These are phyloP conservation scores for Diorhabda elongata DNA, from an alignment of 1,140 invertebrate species.

Conservation along the genomic window DNA sequence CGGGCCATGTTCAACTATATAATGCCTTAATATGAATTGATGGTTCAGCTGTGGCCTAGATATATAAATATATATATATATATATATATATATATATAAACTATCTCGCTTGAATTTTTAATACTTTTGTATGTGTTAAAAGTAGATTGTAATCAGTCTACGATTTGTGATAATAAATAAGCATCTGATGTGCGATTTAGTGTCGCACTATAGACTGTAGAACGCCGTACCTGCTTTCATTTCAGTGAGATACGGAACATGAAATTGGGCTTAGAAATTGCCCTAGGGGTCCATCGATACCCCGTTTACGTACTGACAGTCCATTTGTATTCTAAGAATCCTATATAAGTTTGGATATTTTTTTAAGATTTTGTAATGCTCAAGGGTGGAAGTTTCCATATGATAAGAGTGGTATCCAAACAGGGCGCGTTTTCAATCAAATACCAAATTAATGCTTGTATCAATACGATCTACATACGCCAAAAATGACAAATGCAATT, in stretches of 20 bases:
- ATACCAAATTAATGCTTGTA: constrained; percentile 26
- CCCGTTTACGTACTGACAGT: constrained; percentile 39
- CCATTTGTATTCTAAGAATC: constrained; percentile 41
- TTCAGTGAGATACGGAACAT: constrained; percentile 37
- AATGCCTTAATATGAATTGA: constrained; percentile 19
- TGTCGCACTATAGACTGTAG: constrained; percentile 38
- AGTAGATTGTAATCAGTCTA: constrained; percentile 38
- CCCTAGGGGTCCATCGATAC: constrained; percentile 5
- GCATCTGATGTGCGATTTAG: constrained; percentile 38
- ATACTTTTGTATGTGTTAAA: constrained; percentile 43
- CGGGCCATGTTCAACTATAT: neutral
- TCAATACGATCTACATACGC: too few species aligned
- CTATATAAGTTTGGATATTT: constrained; percentile 42
- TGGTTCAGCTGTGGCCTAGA: constrained; percentile 21
- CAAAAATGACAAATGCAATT: too few species aligned
- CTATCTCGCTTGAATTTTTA: constrained; percentile 32
- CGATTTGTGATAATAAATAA: constrained; percentile 42
- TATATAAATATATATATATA: constrained; percentile 5
- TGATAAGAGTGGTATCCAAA: constrained; percentile 30
- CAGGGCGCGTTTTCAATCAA: constrained; percentile 22
- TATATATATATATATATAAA: constrained; percentile 6
- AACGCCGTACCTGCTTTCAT: constrained; percentile 41
- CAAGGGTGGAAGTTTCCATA: constrained; percentile 27
- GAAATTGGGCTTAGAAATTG: constrained; percentile 4
- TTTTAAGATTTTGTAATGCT: constrained; percentile 42